phyloP scores from a whole-genome alignment of 2,797 vertebrate genomes.

The Buphagus erythrorhynchus region DNA sequence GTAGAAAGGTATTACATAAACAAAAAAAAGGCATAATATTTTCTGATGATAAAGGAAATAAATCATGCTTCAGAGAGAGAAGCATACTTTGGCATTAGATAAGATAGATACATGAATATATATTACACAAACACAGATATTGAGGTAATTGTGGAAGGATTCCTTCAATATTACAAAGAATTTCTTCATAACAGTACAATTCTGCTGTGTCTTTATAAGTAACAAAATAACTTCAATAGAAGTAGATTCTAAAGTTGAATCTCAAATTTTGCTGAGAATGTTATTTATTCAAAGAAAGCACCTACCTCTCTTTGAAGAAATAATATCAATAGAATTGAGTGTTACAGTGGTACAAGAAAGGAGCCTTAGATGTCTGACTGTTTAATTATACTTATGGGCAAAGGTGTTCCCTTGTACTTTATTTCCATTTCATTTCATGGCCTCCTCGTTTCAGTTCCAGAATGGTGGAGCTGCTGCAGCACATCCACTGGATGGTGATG shows the following conservation, averaged over 20 bases:
- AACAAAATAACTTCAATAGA: background rate
- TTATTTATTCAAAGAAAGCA: slow-evolving; percentile 53
- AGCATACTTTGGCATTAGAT: background rate
- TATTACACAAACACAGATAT: background rate
- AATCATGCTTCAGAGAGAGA: background rate
- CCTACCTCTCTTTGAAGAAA: slow-evolving; percentile 52
- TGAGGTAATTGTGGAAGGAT: background rate
- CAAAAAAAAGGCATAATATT: background rate
- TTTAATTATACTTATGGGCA: background rate
- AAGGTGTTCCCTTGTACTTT: background rate
- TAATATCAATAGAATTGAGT: background rate
- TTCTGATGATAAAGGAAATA: background rate
- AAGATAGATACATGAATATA: background rate
- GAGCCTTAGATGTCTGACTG: background rate
- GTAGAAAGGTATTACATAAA: background rate
- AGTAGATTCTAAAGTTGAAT: background rate
- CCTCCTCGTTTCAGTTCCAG: background rate
- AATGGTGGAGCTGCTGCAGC: background rate
- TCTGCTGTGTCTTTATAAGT: background rate
- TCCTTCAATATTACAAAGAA: background rate
- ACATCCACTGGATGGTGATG: background rate
- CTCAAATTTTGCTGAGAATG: background rate
- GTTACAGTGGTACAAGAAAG: background rate
- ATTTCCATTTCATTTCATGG: background rate
- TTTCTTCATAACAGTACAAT: background rate